These are phyloP conservation scores for Climacteris rufus DNA, from an alignment of 2,113 vertebrate genomes.

Conservation along the genomic window DNA sequence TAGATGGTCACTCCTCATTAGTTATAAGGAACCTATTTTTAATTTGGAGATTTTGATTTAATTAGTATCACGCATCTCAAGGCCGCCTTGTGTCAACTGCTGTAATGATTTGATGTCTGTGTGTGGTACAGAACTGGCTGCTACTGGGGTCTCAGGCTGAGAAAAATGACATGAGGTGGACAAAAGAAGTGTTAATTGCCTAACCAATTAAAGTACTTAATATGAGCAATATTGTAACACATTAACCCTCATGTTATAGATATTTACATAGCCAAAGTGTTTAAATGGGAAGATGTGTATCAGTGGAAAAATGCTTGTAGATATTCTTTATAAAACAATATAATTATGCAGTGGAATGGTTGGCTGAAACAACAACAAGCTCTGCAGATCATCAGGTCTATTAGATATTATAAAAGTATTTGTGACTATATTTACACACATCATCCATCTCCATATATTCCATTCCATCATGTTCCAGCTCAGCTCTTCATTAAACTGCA, in stretches of 20 bases:
- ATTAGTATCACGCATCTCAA: constrained; percentile 68
- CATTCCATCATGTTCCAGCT: fast-evolving
- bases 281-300: background rate
- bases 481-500: background rate
- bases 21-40: constrained; percentile 55
- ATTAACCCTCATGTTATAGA: background rate
- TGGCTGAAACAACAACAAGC: background rate
- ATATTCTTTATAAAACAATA: background rate
- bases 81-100: constrained; percentile 47
- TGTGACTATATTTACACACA: background rate
- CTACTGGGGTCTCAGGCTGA: constrained; percentile 57
- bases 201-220: constrained; percentile 40
- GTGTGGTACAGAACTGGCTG: background rate
- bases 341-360: fast-evolving
- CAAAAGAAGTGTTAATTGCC: constrained; percentile 67
- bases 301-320: background rate
- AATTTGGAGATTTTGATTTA: constrained; percentile 66
- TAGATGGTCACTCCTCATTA: constrained; percentile 69
- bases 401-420: background rate
- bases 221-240: background rate
- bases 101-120: constrained; percentile 23
- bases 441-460: background rate
- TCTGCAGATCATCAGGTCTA: background rate
- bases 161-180: constrained; percentile 57
- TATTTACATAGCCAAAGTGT: constrained; percentile 24